Base-by-base conservation (phyloP, 2,888 invertebrate species). In the Aproaerema taeniolella region DNA sequence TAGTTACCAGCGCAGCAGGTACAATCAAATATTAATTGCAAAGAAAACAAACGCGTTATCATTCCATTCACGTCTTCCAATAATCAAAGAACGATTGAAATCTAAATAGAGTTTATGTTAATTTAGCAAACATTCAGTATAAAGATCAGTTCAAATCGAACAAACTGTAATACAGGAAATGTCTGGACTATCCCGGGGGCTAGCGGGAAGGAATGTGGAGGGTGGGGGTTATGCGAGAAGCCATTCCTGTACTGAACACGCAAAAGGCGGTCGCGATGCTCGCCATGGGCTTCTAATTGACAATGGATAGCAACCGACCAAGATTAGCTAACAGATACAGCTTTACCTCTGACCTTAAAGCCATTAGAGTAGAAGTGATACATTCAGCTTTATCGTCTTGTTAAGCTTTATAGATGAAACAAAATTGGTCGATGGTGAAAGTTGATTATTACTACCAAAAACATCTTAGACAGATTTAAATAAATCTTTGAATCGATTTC, bases 161-260 rank as follows among this genome's bases (percentile, higher is more conserved):
- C 70, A 65, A 62, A 64, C 50, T 59, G 69, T 71, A 73, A 80
- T 81, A 77, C 80, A 83, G 83, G 83, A 85, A 83, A 82, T 62
- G 77, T 77, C 74, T 56, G 63, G 68, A 67, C 68, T 55, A 70
- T 73, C 83, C 78, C 57, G 66, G 69, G 82, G 85, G 81, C 59
- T 53, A 67, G 63, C 69, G 77, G 72, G 67, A 73, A 76, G 74
- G 77, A 79, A 78, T 79, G n/a, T n/a, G n/a, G n/a, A n/a, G n/a
- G n/a, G n/a, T n/a, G n/a, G n/a, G n/a, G n/a, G n/a, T n/a, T n/a
- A n/a, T n/a, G n/a, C n/a, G n/a, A n/a, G n/a, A n/a, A n/a, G n/a
- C n/a, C n/a, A n/a, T 70, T 62, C 62, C 67, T 67, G 58, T 67
- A 68, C 64, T 72, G 69, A 72, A 80, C 78, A 81, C 75, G 81